These are phyloP conservation scores for Oncorhynchus mykiss DNA, from an alignment of 2,113 vertebrate genomes.

Conservation along the genomic window DNA sequence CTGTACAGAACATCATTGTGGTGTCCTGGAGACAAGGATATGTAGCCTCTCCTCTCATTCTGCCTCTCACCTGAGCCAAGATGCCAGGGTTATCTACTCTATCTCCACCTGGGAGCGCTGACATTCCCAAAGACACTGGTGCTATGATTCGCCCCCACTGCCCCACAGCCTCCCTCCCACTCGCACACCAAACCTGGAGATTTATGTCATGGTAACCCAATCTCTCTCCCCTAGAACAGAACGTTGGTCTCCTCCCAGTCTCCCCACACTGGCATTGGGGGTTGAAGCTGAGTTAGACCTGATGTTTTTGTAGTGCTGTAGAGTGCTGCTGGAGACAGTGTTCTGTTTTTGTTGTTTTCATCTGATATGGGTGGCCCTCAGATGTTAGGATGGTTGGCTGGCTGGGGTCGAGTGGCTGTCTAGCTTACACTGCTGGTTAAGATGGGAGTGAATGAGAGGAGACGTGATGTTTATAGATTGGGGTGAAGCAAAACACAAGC, in stretches of 20 bases:
- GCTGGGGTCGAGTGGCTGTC: conserved; percentile 28
- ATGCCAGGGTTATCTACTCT: conserved; percentile 73
- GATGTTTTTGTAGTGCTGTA: conserved; percentile 31
- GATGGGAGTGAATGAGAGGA: conserved; percentile 29
- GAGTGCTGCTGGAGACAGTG: conserved; percentile 23
- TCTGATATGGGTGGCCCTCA: conserved; percentile 31
- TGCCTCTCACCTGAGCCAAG: conserved; percentile 43
- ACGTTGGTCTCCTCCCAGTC: neutral
- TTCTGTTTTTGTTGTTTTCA: conserved; percentile 50
- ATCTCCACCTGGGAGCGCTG: conserved; percentile 67
- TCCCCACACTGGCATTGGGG: neutral
- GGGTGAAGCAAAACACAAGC: conserved; percentile 30
- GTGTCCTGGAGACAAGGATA: conserved; percentile 63
- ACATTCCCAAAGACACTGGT: conserved; percentile 65
- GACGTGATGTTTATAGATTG: conserved; percentile 77
- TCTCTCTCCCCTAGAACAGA: conserved; percentile 44
- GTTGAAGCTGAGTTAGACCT: conserved; percentile 17
- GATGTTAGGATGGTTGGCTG: conserved; percentile 11
- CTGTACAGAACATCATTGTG: conserved; percentile 67
- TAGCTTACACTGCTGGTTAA: conserved; percentile 33
- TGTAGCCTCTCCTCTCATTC: conserved; percentile 23
- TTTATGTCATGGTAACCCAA: conserved; percentile 73
- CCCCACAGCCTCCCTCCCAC: conserved; percentile 27
- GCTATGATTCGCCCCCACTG: conserved; percentile 37
- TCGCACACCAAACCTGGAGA: conserved; percentile 54